Conservation (phyloP, 64 coral and sea anemone species). For the Montipora sp. region DNA sequence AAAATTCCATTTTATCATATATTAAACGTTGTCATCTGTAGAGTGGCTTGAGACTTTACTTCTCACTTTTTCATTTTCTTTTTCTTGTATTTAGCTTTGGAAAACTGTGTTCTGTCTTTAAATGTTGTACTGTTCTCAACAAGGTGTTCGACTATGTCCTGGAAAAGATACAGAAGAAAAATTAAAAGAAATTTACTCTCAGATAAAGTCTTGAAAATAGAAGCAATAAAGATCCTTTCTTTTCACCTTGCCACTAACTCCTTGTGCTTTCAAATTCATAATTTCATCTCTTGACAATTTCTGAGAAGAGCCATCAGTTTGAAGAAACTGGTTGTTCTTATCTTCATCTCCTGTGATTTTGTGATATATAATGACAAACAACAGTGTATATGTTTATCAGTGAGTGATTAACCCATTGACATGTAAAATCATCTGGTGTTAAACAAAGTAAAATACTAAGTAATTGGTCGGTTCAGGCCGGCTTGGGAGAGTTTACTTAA, state of each 20-base stretch:
- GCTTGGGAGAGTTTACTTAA: too few species aligned
- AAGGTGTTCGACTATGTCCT: slow-evolving; percentile 97
- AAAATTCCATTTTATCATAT: too few species aligned
- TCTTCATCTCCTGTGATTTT: slow-evolving; percentile 19
- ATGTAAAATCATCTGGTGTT: too few species aligned
- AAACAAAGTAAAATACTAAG: too few species aligned
- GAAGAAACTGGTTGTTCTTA: slow-evolving; percentile 72
- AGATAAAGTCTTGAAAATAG: too few species aligned
- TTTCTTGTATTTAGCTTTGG: slow-evolving; percentile 95
- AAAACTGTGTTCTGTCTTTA: slow-evolving; percentile 97
- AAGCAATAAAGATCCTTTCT: background rate
- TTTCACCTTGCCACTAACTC: slow-evolving; percentile 77
- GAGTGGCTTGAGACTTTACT: too few species aligned
- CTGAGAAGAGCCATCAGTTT: slow-evolving; percentile 87
- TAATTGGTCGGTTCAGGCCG: too few species aligned
- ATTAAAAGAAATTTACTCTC: too few species aligned
- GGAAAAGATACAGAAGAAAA: background rate
- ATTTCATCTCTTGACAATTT: slow-evolving; percentile 94
- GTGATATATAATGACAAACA: too few species aligned
- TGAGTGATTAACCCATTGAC: too few species aligned
- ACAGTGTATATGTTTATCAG: too few species aligned
- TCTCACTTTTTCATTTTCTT: slow-evolving; percentile 97
- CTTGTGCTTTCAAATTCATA: slow-evolving; percentile 86
- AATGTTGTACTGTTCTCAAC: slow-evolving; percentile 96
- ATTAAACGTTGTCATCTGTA: too few species aligned